phyloP scores from a whole-genome alignment of 2,797 vertebrate species.

The Antrozous pallidus region DNA sequence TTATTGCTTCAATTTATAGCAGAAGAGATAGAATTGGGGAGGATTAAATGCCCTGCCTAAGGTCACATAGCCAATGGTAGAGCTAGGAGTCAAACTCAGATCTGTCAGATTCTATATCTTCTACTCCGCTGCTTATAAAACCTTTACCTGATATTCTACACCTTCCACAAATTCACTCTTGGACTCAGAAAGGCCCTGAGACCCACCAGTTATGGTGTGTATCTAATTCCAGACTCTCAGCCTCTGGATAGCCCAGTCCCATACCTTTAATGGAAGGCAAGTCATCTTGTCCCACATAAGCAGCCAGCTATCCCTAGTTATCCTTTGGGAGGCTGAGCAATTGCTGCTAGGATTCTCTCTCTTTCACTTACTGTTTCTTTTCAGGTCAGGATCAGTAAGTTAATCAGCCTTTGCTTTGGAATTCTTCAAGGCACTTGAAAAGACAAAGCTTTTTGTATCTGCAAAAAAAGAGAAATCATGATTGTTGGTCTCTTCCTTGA shows the following conservation, averaged over 20 bases:
- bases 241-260: slow-evolving; percentile 6
- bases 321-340: slow-evolving; percentile 35
- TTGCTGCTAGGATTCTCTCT: slow-evolving; percentile 1
- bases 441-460: slow-evolving; percentile 47
- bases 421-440: slow-evolving; percentile 48
- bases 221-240: slow-evolving; percentile 52
- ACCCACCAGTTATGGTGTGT: neutral
- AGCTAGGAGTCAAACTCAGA: slow-evolving; percentile 15
- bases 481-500: neutral
- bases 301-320: slow-evolving; percentile 39
- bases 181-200: neutral
- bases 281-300: slow-evolving; percentile 14
- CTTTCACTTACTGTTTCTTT: neutral
- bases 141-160: slow-evolving; percentile 21
- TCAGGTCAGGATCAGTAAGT: slow-evolving; percentile 23
- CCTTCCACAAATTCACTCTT: slow-evolving; percentile 16
- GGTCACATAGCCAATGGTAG: neutral
- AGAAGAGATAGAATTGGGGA: slow-evolving; percentile 38
- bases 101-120: neutral
- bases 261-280: slow-evolving; percentile 35
- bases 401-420: slow-evolving; percentile 44
- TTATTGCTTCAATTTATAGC: slow-evolving; percentile 38
- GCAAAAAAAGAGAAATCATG: slow-evolving; percentile 42
- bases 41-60: slow-evolving; percentile 8
- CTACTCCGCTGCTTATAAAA: neutral